Base-by-base conservation (phyloP, 1,140 invertebrate species). In the Helicoverpa zea region DNA sequence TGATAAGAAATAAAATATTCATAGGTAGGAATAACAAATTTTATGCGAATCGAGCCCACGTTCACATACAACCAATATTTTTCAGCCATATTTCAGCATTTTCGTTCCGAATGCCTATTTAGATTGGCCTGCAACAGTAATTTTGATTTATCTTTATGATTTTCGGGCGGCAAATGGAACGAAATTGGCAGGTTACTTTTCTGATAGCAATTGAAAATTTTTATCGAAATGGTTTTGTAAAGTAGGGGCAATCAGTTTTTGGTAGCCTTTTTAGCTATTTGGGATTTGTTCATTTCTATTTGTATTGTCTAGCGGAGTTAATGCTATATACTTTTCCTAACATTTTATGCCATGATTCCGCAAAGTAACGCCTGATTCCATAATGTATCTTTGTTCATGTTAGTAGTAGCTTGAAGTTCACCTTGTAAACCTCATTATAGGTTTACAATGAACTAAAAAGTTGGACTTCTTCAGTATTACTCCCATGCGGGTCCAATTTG, bases 101-200 rank as follows among this genome's bases (percentile, higher is more conserved):
- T 68, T 9, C 43, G 30, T 18, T 18, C 12, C 18, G 43, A 47
- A 30, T 9, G 47, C 43, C 43, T 68, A 61, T 61, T 61, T 61
- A 61, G 58, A 61, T 61, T 14, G 58, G 11, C 23, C 43, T 49
- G 64, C 30, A 61, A 23, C 43, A 49, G 16, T 49, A 68, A 68
- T 68, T 68, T 68, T 11, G 35, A 66, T 66, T 66, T 66, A 18
- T 66, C 23, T 61, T 61, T 61, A 61, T 29, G 58, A 29, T 13
- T 61, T 61, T 30, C 58, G 4, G 29, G 12, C 12, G 58, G 58
- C 23, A 5, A 61, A 61, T 30, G 58, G 58, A 13, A 29, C 9
- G 2, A 61, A 61, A 61, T 61, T 61, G 58, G 58, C 58, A 61
- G 58, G 35, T 43, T 43, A 43, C 35, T 43, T 43, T 43, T 5